A percentile compares a stretch with the other conserved stretches of the same genome.
These are phyloP conservation scores for Cephus spinipes DNA, from an alignment of 2,888 invertebrate genomes.

Conservation along the genomic window DNA sequence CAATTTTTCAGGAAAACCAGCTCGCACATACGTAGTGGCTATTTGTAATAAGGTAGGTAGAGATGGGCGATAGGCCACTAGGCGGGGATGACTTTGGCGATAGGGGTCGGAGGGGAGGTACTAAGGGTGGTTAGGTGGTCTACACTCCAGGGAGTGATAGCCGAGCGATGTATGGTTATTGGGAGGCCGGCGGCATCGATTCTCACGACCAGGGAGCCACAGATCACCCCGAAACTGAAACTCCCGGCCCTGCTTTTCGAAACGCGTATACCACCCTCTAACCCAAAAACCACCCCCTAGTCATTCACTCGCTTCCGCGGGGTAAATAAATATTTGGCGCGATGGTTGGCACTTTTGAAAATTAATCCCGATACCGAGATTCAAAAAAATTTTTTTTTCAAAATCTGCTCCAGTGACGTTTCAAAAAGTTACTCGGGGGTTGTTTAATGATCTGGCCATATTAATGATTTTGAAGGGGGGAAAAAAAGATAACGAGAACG, in stretches of 20 bases:
- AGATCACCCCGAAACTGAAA: constrained; percentile 64
- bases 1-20: constrained; percentile 16
- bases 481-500: too few species aligned
- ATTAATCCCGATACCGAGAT: too few species aligned
- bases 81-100: constrained; percentile 8
- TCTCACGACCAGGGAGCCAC: constrained; percentile 65
- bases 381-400: too few species aligned
- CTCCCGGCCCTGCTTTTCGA: background rate
- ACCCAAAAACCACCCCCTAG: too few species aligned
- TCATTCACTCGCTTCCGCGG: too few species aligned
- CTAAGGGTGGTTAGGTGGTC: background rate
- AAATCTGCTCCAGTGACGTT: too few species aligned
- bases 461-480: too few species aligned
- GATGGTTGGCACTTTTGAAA: too few species aligned
- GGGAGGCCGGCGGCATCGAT: constrained; percentile 66
- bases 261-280: too few species aligned
- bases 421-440: too few species aligned
- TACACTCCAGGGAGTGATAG: constrained; percentile 62
- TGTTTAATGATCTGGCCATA: too few species aligned
- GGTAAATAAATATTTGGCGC: too few species aligned
- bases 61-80: constrained; percentile 1
- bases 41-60: constrained; percentile 36
- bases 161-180: constrained; percentile 65
- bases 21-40: constrained; percentile 22
- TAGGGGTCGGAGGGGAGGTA: constrained; percentile 34